These are phyloP conservation scores for Caenorhabditis sinica DNA, from an alignment of 2,888 invertebrate species.

Conservation along the genomic window DNA sequence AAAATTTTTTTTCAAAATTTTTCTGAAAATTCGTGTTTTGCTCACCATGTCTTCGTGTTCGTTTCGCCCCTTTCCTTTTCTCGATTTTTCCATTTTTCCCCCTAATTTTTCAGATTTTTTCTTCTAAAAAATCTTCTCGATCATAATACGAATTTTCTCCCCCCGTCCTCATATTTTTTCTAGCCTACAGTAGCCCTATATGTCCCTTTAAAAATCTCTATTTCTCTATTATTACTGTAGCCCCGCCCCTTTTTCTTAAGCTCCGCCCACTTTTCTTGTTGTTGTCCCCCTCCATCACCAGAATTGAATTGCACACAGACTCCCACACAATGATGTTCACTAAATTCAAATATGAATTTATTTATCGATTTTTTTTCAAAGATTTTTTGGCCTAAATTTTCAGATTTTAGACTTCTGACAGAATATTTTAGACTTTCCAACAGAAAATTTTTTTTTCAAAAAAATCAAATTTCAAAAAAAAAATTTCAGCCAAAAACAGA, in stretches of 20 bases:
- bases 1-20: conserved; percentile 10
- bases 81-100: conserved; percentile 1
- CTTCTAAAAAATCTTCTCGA: background rate
- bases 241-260: no score
- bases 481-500: background rate
- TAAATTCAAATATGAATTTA: conserved; percentile 22
- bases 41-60: conserved; percentile 62
- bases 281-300: no score
- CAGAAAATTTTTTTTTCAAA: background rate
- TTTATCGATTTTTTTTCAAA: conserved; percentile 17
- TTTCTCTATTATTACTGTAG: no score
- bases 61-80: background rate
- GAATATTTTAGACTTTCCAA: conserved; percentile 7
- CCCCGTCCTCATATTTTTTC: background rate
- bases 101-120: conserved; percentile 8
- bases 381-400: background rate
- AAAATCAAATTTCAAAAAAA: no score
- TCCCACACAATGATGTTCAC: background rate
- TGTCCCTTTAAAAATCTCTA: conserved; percentile 7
- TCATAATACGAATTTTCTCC: background rate
- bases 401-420: conserved; percentile 32
- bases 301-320: background rate
- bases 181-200: background rate
- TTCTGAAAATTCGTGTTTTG: conserved; percentile 61
- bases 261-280: conserved; percentile 1